Evolutionary conservation across 2,888 invertebrate genomes (phyloP).

Genomic region (Seira sanloemensis): DNA sequence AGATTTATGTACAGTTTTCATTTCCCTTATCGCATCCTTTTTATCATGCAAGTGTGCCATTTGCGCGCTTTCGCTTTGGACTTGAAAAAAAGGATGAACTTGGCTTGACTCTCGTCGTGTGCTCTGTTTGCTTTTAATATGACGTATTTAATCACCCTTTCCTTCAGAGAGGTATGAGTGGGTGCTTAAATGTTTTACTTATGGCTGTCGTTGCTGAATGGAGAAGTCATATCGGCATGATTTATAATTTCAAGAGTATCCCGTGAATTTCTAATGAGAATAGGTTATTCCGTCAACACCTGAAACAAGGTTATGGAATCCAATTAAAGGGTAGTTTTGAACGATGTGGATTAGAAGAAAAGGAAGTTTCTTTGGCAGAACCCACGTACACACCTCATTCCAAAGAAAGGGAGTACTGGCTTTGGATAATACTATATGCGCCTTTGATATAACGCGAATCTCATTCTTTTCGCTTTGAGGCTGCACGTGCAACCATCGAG

Average conservation of each 20-base stretch:
- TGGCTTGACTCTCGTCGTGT: not conserved
- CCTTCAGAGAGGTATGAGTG: no score
- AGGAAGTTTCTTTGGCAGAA: no score
- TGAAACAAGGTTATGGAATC: not conserved
- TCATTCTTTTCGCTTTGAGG: slow-evolving; percentile 47
- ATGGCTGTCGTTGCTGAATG: no score
- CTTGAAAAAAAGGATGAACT: not conserved
- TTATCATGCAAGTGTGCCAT: not conserved
- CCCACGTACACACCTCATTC: no score
- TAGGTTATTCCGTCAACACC: not conserved
- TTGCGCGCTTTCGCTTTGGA: not conserved
- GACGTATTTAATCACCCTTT: not conserved
- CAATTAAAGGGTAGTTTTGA: no score
- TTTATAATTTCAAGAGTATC: not conserved
- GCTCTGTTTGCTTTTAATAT: not conserved
- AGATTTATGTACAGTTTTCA: not conserved
- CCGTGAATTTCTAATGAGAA: not conserved
- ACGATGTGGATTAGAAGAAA: no score
- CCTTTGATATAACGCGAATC: slow-evolving; percentile 23
- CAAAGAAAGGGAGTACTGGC: no score
- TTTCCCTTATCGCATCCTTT: not conserved
- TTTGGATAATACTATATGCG: no score
- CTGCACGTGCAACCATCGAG: slow-evolving; percentile 60
- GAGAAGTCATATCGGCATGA: no score
- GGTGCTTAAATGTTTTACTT: no score